Conservation (phyloP, 2,888 invertebrate species). For the Tachina lurida region DNA sequence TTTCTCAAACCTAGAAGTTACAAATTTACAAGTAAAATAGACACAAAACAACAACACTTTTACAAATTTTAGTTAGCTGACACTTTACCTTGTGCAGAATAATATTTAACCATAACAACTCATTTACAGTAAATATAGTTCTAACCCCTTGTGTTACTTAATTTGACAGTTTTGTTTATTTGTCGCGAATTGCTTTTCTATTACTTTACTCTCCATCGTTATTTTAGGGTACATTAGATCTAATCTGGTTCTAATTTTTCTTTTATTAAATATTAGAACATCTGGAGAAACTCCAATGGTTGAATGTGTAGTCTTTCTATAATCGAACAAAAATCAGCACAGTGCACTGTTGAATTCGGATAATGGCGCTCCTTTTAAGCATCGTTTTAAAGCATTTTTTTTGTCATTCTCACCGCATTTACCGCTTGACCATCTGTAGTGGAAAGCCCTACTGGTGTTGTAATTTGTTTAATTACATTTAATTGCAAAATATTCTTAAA, state of each 20-base stretch:
- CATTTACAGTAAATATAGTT: slow-evolving; percentile 14
- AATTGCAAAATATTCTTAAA: no score
- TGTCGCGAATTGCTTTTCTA: neutral
- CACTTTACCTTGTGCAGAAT: neutral
- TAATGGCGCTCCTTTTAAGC: no score
- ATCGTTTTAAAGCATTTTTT: neutral
- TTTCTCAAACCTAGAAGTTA: no score
- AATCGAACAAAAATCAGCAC: slow-evolving; percentile 72
- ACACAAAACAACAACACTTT: no score
- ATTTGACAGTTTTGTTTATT: slow-evolving; percentile 31
- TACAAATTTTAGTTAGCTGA: no score
- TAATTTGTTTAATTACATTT: no score
- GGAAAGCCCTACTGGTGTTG: no score
- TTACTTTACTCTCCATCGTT: neutral
- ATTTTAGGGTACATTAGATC: slow-evolving; percentile 9
- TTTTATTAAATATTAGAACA: slow-evolving; percentile 33
- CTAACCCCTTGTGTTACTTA: slow-evolving; percentile 40
- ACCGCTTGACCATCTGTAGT: no score
- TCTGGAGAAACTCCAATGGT: slow-evolving; percentile 58
- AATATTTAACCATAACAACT: slow-evolving; percentile 19
- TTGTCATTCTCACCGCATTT: no score
- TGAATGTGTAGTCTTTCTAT: slow-evolving; percentile 43
- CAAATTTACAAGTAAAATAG: no score
- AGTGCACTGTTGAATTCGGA: slow-evolving; percentile 11
- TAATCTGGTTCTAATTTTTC: slow-evolving; percentile 36